These are phyloP conservation scores for Campoplex capitator DNA, from an alignment of 2,888 invertebrate species.

Conservation along the genomic window DNA sequence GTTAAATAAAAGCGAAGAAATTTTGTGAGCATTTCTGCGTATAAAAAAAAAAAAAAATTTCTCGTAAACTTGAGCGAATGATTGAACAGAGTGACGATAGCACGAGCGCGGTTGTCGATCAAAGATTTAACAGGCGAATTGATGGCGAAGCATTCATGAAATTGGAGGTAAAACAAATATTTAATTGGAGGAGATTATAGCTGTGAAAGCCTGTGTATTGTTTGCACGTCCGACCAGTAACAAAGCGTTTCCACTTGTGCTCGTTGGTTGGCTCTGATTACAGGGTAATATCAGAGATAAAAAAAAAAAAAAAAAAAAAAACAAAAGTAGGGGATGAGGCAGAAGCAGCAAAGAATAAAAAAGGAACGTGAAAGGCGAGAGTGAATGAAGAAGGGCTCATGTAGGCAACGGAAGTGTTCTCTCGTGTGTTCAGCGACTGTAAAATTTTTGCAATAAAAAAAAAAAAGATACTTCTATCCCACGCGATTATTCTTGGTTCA, in stretches of 20 bases:
- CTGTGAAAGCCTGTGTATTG: not conserved
- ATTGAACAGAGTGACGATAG: not conserved
- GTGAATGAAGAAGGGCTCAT: slow-evolving; percentile 37
- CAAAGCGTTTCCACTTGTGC: slow-evolving; percentile 55
- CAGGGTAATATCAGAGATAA: slow-evolving; percentile 45
- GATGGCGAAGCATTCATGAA: not conserved
- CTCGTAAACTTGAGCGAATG: not conserved
- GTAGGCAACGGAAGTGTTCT: slow-evolving; percentile 47
- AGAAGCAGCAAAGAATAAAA: not conserved
- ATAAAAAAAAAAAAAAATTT: too few species aligned
- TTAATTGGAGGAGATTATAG: slow-evolving; percentile 20
- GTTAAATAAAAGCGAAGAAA: not conserved
- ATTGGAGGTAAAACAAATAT: slow-evolving; percentile 5
- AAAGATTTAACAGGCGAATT: not conserved
- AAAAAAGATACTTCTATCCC: not conserved
- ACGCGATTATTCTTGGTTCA: slow-evolving; percentile 49
- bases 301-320: not conserved
- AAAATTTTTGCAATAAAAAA: slow-evolving; percentile 62
- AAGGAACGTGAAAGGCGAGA: not conserved
- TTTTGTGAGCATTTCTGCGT: too few species aligned
- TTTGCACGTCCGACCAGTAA: slow-evolving; percentile 26
- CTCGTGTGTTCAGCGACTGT: slow-evolving; percentile 60
- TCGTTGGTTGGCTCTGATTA: slow-evolving; percentile 38
- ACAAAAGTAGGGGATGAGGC: not conserved
- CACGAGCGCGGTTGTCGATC: not conserved